These are phyloP conservation scores for Empis livida DNA, from an alignment of 2,888 invertebrate species.

Conservation along the genomic window DNA sequence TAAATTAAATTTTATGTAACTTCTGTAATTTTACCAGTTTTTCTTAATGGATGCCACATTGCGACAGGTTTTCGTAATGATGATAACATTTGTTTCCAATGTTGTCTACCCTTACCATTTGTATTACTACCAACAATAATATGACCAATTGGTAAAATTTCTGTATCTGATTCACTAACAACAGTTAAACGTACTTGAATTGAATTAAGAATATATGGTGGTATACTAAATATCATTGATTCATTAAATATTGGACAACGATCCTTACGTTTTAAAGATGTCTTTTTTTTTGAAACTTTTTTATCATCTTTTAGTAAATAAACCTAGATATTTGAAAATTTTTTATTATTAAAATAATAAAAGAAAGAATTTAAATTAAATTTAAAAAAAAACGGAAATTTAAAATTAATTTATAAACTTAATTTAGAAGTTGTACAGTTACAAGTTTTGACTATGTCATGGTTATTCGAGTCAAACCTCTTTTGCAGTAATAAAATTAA, in stretches of 20 bases:
- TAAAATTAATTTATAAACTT: too few species aligned
- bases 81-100: conserved; percentile 76
- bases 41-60: conserved; percentile 70
- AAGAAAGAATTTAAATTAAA: too few species aligned
- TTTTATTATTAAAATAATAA: background rate
- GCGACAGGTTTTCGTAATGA: conserved; percentile 66
- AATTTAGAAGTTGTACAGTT: too few species aligned
- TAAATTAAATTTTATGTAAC: conserved; percentile 5
- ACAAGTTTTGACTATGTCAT: too few species aligned
- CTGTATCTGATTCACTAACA: conserved; percentile 21
- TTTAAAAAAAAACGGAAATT: too few species aligned
- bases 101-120: conserved; percentile 55
- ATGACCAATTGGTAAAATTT: conserved; percentile 55
- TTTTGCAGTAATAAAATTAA: too few species aligned
- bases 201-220: conserved; percentile 53
- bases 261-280: conserved; percentile 60
- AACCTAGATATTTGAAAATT: conserved; percentile 40
- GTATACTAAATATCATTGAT: conserved; percentile 72
- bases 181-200: conserved; percentile 61
- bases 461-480: too few species aligned
- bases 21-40: conserved; percentile 10
- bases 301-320: conserved; percentile 68
- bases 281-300: conserved; percentile 70
- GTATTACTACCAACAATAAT: conserved; percentile 64
- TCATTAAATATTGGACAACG: conserved; percentile 70